A percentile compares a stretch with the other conserved stretches of the same genome.
Evolutionary conservation across 2,797 vertebrate genomes (phyloP).

Genomic region (Buphagus erythrorhynchus): DNA sequence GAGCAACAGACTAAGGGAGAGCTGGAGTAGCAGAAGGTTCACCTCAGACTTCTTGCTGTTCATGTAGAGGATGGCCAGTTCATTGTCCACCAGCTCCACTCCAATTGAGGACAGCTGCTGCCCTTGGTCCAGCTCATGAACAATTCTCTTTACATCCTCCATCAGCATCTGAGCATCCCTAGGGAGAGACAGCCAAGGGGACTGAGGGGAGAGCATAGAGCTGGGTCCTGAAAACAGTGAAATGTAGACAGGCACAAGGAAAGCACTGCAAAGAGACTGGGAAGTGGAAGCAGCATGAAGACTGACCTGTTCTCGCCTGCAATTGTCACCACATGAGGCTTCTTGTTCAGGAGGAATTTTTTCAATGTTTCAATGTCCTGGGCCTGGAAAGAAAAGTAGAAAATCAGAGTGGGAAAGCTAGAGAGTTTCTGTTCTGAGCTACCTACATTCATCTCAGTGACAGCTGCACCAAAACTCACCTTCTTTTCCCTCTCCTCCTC

Average conservation of each 20-base stretch:
- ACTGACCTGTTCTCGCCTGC: constrained; percentile 92
- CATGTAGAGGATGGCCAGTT: constrained; percentile 96
- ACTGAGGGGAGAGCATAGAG: neutral
- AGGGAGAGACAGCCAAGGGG: neutral
- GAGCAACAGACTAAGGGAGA: neutral
- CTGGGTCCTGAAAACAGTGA: neutral
- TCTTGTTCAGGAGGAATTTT: constrained; percentile 94
- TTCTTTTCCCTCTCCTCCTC: constrained; percentile 97
- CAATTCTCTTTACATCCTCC: constrained; percentile 95
- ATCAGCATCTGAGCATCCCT: constrained; percentile 98
- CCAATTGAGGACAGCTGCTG: constrained; percentile 93
- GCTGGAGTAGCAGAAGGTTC: neutral
- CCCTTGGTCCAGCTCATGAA: constrained; percentile 94
- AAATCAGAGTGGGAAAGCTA: neutral
- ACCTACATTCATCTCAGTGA: neutral
- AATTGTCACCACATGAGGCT: constrained; percentile 96
- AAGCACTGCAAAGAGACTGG: neutral
- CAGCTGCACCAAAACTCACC: constrained; percentile 71
- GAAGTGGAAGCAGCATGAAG: neutral
- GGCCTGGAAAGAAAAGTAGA: constrained; percentile 56
- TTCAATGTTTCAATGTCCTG: constrained; percentile 96
- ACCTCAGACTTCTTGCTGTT: constrained; percentile 99
- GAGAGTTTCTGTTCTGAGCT: neutral
- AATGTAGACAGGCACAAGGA: neutral
- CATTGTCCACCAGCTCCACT: constrained; percentile 96